phyloP scores from a whole-genome alignment of 2,888 invertebrate genomes.

The Ophion ellenae region DNA sequence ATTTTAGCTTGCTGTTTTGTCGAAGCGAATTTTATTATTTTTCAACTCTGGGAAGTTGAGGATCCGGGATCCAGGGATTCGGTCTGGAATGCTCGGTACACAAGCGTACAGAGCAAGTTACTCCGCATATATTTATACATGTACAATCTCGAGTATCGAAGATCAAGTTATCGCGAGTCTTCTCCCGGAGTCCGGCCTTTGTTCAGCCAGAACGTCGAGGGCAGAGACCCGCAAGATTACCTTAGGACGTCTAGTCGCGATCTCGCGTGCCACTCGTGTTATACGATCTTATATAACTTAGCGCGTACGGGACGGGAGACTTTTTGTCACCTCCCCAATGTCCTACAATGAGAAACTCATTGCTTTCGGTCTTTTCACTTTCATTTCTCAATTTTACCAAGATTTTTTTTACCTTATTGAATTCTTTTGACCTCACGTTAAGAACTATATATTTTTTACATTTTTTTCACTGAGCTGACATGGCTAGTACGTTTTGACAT shows the following conservation, averaged over 20 bases:
- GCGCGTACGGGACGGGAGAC: not conserved
- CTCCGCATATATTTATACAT: constrained; percentile 6
- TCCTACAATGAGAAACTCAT: not conserved
- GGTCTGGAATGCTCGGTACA: not conserved
- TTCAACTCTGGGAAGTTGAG: not conserved
- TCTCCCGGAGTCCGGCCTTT: constrained; percentile 22
- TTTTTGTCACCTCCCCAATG: constrained; percentile 1
- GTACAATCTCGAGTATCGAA: not conserved
- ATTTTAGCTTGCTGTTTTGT: not conserved
- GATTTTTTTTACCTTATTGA: not conserved
- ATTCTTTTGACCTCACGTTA: not conserved
- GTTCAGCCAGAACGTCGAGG: constrained; percentile 42
- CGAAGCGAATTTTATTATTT: constrained; percentile 59
- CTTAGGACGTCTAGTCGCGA: constrained; percentile 12
- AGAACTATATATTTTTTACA: too few species aligned
- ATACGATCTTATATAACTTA: constrained; percentile 31
- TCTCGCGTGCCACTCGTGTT: constrained; percentile 3
- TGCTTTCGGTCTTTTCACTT: not conserved
- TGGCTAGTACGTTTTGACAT: too few species aligned
- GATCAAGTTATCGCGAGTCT: constrained; percentile 30
- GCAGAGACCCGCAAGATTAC: constrained; percentile 39
- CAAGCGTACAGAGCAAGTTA: not conserved
- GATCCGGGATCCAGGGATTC: too few species aligned
- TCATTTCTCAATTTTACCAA: too few species aligned
- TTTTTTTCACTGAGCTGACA: too few species aligned